Conservation (phyloP, 1,140 invertebrate species). For the Pseudomyrmex dendroicus region DNA sequence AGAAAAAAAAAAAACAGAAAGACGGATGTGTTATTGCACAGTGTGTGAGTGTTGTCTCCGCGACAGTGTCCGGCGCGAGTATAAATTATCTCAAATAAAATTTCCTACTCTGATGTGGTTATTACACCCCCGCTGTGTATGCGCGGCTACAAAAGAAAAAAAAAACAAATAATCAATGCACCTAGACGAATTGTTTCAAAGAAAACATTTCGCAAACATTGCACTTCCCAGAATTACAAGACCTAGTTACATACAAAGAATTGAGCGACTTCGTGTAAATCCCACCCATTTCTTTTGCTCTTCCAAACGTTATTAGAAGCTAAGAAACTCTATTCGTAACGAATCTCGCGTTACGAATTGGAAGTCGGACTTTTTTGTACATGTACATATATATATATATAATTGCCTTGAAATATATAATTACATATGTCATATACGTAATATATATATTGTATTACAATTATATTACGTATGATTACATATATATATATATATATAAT, state of each 20-base stretch:
- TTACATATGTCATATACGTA: background rate
- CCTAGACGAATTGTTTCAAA: conserved; percentile 13
- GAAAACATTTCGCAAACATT: conserved; percentile 72
- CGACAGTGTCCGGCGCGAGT: background rate
- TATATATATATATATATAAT: too few species aligned
- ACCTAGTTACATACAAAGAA: conserved; percentile 43
- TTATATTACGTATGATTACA: too few species aligned
- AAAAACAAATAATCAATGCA: conserved; percentile 14
- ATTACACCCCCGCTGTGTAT: too few species aligned
- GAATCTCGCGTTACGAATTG: background rate
- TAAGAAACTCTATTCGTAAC: too few species aligned
- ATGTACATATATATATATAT: background rate
- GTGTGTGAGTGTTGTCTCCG: conserved; percentile 46
- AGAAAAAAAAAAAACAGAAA: conserved; percentile 23
- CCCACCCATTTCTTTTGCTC: too few species aligned
- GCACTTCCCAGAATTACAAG: conserved; percentile 79
- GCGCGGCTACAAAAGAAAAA: background rate
- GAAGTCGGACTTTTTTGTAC: background rate
- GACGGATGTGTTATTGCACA: conserved; percentile 72
- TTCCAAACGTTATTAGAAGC: too few species aligned
- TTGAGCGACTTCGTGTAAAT: conserved; percentile 15
- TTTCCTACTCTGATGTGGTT: too few species aligned
- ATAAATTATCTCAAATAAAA: too few species aligned
- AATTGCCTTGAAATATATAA: background rate
- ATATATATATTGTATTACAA: background rate